Evolutionary conservation across 2,888 invertebrate genomes (phyloP).

Genomic region (Iphiclides podalirius): DNA sequence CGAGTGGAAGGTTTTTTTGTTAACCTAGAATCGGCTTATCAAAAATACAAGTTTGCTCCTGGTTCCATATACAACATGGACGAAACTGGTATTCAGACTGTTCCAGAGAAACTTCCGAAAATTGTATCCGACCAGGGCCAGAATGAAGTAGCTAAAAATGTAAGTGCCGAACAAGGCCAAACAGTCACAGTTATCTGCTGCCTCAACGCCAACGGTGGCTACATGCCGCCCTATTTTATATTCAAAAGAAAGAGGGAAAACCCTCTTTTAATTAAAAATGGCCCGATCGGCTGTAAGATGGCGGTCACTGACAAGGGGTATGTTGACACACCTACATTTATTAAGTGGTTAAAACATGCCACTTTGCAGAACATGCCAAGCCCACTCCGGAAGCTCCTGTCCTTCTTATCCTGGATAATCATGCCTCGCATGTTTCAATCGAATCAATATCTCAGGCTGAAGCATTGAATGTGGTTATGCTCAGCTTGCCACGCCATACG

Average conservation of each 20-base stretch:
- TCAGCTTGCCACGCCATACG: conserved; percentile 14
- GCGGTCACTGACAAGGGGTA: conserved; percentile 21
- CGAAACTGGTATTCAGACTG: background rate
- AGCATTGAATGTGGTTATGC: conserved; percentile 8
- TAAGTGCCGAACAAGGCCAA: conserved; percentile 26
- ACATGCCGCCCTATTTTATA: conserved; percentile 18
- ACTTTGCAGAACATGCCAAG: conserved; percentile 31
- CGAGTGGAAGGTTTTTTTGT: conserved; percentile 2
- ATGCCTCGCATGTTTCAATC: conserved; percentile 26
- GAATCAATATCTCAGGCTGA: conserved; percentile 1
- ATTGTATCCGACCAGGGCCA: conserved; percentile 4
- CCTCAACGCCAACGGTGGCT: conserved; percentile 23
- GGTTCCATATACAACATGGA: conserved; percentile 11
- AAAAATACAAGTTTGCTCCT: conserved; percentile 19
- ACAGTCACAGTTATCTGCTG: conserved; percentile 23
- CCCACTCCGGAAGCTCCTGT: conserved; percentile 28
- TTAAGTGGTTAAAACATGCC: conserved; percentile 28
- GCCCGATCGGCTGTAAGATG: conserved; percentile 32
- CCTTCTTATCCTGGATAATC: conserved; percentile 31
- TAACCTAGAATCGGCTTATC: conserved; percentile 18
- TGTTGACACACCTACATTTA: conserved; percentile 10
- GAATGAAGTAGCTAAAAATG: conserved; percentile 27
- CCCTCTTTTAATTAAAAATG: conserved; percentile 27
- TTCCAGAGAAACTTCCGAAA: conserved; percentile 11
- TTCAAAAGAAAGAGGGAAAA: conserved; percentile 6